Base-by-base conservation (phyloP, 1,140 invertebrate genomes). In the Drosophila lacteicornis region DNA sequence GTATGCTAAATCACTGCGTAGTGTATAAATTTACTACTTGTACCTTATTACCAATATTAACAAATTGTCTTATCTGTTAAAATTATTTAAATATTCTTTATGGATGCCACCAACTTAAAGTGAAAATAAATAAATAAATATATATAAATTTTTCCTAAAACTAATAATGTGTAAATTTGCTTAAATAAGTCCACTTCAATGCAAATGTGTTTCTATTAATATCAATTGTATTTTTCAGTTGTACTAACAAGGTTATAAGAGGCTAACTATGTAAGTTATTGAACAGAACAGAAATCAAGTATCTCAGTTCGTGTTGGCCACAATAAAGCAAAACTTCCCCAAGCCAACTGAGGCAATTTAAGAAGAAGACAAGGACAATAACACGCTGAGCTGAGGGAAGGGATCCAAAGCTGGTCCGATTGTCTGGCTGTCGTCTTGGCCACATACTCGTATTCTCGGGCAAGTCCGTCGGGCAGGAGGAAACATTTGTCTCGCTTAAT, bases 401-500 rank as follows among this genome's bases (percentile, higher is more conserved):
- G 17, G 36, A 68, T 17, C 30, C 43, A 36, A 33, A 70, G 36
- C 42, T 70, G 66, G 80, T 62, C 55, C 57, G 80, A 46, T 66
- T 71, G 79, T 59, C 61, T 79, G 62, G 45, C 51, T 62, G 65
- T 66, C 60, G 81, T 73, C 77, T 84, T 83, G 81, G 82, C 42
- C 78, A 73, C 70, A 74, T 74, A 60, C 42, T 74, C 66, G 53
- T n/a, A 42, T 42, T 15, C 15, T 40, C 62, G 67, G 57, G 60
- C 59, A 43, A 60, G 71, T 58, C 40, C 78, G 51, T 47, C 30
- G 61, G 49, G 25, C 75, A 75, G 69, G 81, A 82, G 79, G 86
- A 90, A 88, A 82, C 85, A 88, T 88, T 88, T 88, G 85, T 88
- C 86, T 88, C 85, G 85, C 85, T 91, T 91, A 88, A 88, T 91